These are phyloP conservation scores for Drosophila testacea DNA, from an alignment of 2,888 invertebrate genomes.

Conservation along the genomic window DNA sequence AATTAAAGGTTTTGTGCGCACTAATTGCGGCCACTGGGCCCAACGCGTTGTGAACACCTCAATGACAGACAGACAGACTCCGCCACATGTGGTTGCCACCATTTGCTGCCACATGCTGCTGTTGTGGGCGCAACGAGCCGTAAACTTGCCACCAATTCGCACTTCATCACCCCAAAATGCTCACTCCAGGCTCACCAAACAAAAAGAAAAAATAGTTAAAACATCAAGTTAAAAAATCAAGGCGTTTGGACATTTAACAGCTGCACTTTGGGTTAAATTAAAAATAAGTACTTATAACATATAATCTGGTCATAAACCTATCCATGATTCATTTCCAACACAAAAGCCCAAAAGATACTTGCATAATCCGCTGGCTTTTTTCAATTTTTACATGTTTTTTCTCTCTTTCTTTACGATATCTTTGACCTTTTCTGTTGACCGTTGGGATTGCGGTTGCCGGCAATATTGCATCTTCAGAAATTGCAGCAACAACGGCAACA, in stretches of 20 bases:
- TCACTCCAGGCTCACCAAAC: not conserved
- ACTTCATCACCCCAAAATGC: constrained; percentile 23
- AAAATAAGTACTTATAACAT: constrained; percentile 11
- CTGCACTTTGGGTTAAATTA: constrained; percentile 28
- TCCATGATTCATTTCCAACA: constrained; percentile 20
- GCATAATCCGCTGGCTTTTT: constrained; percentile 37
- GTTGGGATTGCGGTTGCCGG: constrained; percentile 8
- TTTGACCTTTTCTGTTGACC: constrained; percentile 55
- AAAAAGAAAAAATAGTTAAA: not conserved
- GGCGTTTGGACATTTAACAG: constrained; percentile 21
- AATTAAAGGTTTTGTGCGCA: constrained; percentile 72
- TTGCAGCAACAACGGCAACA: constrained; percentile 16
- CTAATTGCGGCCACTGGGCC: constrained; percentile 38
- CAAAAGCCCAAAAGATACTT: constrained; percentile 24
- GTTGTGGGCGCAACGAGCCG: constrained; percentile 53
- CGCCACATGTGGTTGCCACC: not conserved
- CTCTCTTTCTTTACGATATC: constrained; percentile 19
- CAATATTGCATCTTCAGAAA: constrained; percentile 38
- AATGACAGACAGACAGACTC: constrained; percentile 31
- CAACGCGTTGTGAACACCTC: constrained; percentile 28
- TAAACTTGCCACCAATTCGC: constrained; percentile 52
- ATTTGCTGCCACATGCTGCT: not conserved
- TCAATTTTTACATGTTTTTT: not conserved
- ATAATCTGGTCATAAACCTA: constrained; percentile 9
- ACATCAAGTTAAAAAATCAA: not conserved